Evolutionary conservation across 2,888 invertebrate species (phyloP), one percentile per base, ranked within the genome.

Genomic region (Drosophila pseudotakahashii): DNA sequence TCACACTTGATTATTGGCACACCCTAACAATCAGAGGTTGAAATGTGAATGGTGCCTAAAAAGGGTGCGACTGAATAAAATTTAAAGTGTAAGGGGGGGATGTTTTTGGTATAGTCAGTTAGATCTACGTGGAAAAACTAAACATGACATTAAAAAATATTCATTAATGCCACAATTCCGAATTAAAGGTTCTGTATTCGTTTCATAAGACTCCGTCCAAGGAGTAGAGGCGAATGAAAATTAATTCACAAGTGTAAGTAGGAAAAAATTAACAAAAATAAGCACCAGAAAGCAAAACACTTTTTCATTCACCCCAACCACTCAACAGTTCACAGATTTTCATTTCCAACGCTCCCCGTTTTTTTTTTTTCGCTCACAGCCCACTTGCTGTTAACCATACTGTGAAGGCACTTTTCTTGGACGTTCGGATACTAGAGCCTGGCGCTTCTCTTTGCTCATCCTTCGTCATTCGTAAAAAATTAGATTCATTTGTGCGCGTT

Each of bases 401-500:
- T 63, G 37, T 26, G 10, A 37, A 58, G 58, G 58, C 58, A 32
- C 50, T 61, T 48, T 54, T n/a, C 37, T 54, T 26, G 61, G 68
- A 73, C 62, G 80, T 74, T 74, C 57, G 64, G 63, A 26, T 23
- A 64, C 64, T 45, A 39, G 64, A 42, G 39, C 55, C 44, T 19
- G 36, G 26, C 32, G 51, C 13, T 37, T 57, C 34, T 39, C 39
- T 42, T 54, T 39, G 16, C 42, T 30, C 52, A 53, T 69, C 71
- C 71, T 42, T 55, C 50, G 50, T 75, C 77, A 76, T 88, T 81
- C 76, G 76, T 88, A 87, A 89, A 90, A 89, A 81, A 87, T 87
- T 81, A 85, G 89, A 89, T 88, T 82, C 89, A 90, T 90, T 90
- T 90, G 78, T 89, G 89, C 79, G 73, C 77, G 85, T 85, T 82